A percentile compares a stretch with the other conserved stretches of the same genome.
Evolutionary conservation across 2,113 vertebrate species (phyloP).

Genomic region (Mormyrus iriodes): DNA sequence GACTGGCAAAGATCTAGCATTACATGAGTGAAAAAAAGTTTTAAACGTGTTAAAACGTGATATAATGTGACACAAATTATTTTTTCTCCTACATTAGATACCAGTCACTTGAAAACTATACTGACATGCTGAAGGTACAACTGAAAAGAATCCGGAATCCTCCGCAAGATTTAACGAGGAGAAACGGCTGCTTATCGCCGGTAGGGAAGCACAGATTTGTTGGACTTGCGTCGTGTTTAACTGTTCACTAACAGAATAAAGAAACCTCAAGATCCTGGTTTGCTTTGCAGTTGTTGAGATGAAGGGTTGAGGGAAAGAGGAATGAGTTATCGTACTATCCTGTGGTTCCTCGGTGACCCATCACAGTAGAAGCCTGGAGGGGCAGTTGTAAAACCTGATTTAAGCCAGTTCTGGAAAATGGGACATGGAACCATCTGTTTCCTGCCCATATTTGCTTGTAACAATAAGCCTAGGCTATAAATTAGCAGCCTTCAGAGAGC

Average conservation of each 20-base stretch:
- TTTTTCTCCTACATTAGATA: not conserved
- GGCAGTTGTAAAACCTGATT: not conserved
- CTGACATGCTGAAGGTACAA: not conserved
- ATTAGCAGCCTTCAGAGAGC: not conserved
- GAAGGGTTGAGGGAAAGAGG: not conserved
- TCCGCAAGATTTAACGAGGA: not conserved
- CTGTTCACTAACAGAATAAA: not conserved
- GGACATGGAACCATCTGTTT: slow-evolving; percentile 5
- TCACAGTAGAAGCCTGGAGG: not conserved
- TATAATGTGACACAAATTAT: not conserved
- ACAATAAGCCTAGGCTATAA: slow-evolving; percentile 1
- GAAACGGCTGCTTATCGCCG: not conserved
- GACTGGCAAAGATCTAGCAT: not conserved
- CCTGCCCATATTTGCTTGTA: not conserved
- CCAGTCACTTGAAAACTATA: not conserved
- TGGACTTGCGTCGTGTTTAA: not conserved
- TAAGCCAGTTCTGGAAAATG: not conserved
- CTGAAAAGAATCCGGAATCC: not conserved
- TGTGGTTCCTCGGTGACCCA: not conserved
- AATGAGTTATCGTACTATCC: not conserved
- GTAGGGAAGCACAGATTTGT: not conserved
- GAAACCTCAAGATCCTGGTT: not conserved
- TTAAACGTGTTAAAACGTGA: not conserved
- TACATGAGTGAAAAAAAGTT: not conserved
- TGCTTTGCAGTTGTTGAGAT: not conserved